A percentile compares a stretch with the other conserved stretches of the same genome.
These are phyloP conservation scores for Scrobipalpa atriplicella DNA, from an alignment of 2,888 invertebrate genomes.

Conservation along the genomic window DNA sequence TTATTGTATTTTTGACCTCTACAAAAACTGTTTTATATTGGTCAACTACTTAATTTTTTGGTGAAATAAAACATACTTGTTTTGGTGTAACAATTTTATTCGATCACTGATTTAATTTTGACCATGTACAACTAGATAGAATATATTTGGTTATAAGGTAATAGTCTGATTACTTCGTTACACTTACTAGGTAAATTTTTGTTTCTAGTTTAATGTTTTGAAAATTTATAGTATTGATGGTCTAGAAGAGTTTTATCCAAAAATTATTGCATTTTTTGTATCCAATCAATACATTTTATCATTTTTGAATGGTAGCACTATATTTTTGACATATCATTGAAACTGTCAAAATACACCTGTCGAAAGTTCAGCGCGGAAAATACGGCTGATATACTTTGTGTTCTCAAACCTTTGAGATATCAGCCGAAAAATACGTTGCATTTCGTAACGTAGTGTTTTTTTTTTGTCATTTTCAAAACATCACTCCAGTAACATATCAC, in stretches of 20 bases:
- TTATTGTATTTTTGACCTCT: too few species aligned
- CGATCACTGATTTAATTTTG: conserved; percentile 77
- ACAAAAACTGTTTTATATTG: too few species aligned
- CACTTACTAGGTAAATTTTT: conserved; percentile 42
- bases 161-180: conserved; percentile 51
- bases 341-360: too few species aligned
- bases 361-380: too few species aligned
- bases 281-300: too few species aligned
- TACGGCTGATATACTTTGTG: too few species aligned
- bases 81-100: conserved; percentile 82
- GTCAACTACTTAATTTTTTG: conserved; percentile 15
- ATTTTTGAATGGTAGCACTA: too few species aligned
- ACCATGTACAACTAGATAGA: conserved; percentile 72
- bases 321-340: too few species aligned
- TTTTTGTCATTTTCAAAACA: conserved; percentile 26
- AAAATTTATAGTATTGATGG: not conserved
- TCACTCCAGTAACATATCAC: conserved; percentile 33
- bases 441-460: too few species aligned
- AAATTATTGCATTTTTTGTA: too few species aligned
- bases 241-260: not conserved
- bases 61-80: conserved; percentile 41
- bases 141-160: conserved; percentile 63
- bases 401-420: too few species aligned
- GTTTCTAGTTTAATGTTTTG: conserved; percentile 31
- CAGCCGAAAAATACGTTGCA: not conserved